Base-by-base conservation (phyloP, 2,797 vertebrate genomes). In the Scomberomorus guttatus region DNA sequence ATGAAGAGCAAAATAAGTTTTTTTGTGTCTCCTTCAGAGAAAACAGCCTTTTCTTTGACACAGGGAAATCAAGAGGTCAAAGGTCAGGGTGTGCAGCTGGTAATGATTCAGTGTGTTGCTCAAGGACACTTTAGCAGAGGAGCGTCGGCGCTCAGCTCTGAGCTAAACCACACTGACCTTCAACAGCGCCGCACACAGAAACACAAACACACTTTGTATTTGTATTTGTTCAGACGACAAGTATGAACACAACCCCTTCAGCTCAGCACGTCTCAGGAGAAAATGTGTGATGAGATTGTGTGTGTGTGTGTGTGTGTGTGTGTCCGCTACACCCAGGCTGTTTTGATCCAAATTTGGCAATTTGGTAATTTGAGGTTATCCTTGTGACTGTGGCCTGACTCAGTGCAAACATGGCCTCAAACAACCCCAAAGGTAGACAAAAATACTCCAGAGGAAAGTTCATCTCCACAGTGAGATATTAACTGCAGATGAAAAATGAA, bases 331-430 rank as follows among this genome's bases (percentile, higher is more conserved):
- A 42, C 6, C 11, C 32, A 34, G 14, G 39, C 58, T 25, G 70
- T 2, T 75, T 24, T 34, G 34, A 62, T 46, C 32, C 22, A 59
- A 44, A 52, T 62, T 66, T 1, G 2, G n/a, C 44, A 22, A 25
- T 66, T 66, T 1, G 1, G n/a, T 54, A 22, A 32, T 66, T 70
- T 76, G 56, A 78, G 71, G 70, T 76, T 50, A 15, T 54, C 56
- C 86, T 87, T 84, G 85, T 90, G 86, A 85, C 81, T 69, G 69
- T 20, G 62, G 68, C 75, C 68, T 86, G 82, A 88, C 73, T 72
- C 70, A 2, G 27, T 27, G 1, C 29, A 66, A 71, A 71, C 24
- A 20, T n/a, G 29, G 5, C 24, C 64, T 55, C 34, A 1, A 8
- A n/a, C 37, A 48, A 70, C 72, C 68, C 69, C n/a, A 18, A 62